Conservation (phyloP, 2,113 vertebrate genomes). For the Oncorhynchus clarkii region DNA sequence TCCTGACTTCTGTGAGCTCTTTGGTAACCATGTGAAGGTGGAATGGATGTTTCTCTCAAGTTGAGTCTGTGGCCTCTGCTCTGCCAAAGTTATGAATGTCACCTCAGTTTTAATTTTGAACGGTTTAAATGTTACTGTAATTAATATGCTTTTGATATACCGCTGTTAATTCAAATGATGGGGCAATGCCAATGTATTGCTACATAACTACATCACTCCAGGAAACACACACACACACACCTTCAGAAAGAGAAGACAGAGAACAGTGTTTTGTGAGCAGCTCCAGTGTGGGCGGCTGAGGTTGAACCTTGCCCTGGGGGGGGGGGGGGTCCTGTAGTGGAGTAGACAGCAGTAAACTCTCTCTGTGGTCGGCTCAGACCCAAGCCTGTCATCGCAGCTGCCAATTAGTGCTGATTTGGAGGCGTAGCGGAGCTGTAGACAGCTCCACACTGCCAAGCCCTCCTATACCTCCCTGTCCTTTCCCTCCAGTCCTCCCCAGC, state of each 20-base stretch:
- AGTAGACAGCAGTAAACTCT: slow-evolving; percentile 33
- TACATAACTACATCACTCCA: neutral
- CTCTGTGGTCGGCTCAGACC: slow-evolving; percentile 38
- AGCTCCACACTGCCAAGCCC: slow-evolving; percentile 45
- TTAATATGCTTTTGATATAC: slow-evolving; percentile 21
- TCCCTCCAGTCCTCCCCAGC: neutral
- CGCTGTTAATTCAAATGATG: slow-evolving; percentile 22
- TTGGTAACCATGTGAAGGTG: slow-evolving; percentile 8
- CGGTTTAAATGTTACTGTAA: slow-evolving; percentile 12
- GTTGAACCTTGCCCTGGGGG: neutral
- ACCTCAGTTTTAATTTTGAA: slow-evolving; percentile 24
- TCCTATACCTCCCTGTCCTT: neutral
- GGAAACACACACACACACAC: neutral
- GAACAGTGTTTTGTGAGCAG: slow-evolving; percentile 1
- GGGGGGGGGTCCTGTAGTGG: slow-evolving; percentile 6
- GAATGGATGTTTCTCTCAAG: slow-evolving; percentile 17
- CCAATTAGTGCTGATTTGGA: slow-evolving; percentile 69
- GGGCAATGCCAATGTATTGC: slow-evolving; percentile 14
- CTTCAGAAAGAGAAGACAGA: neutral
- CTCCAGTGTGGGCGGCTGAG: neutral
- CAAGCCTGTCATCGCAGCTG: slow-evolving; percentile 53
- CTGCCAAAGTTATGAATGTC: slow-evolving; percentile 43
- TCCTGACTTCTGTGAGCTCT: slow-evolving; percentile 12
- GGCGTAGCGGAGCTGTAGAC: slow-evolving; percentile 36
- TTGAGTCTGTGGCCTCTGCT: neutral